A percentile compares a stretch with the other conserved stretches of the same genome.
These are phyloP conservation scores for Notarius quadriscutis DNA, from an alignment of 2,113 vertebrate genomes.

Conservation along the genomic window DNA sequence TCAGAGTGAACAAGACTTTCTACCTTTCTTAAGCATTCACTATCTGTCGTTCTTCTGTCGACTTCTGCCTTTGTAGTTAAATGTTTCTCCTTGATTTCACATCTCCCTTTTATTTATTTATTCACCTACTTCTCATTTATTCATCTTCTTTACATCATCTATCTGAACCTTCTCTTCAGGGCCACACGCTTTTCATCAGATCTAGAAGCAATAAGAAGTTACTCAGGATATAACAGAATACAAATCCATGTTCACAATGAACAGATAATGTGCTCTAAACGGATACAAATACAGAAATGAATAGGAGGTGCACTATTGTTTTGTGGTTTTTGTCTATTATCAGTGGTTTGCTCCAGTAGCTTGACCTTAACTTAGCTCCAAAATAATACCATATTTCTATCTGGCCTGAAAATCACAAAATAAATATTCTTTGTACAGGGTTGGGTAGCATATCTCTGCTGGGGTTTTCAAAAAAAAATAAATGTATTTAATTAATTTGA, in stretches of 20 bases:
- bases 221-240: background rate
- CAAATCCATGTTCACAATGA: background rate
- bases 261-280: background rate
- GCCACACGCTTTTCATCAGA: background rate
- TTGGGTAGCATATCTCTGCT: background rate
- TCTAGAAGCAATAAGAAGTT: background rate
- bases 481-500: no score
- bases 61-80: background rate
- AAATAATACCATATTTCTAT: background rate
- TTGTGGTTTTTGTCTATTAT: background rate
- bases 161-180: background rate
- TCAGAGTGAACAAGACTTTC: conserved; percentile 39
- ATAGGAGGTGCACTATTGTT: background rate
- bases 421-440: no score
- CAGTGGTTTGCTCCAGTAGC: background rate
- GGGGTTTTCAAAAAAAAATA: no score
- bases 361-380: background rate
- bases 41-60: conserved; percentile 13
- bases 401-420: background rate
- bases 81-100: conserved; percentile 10
- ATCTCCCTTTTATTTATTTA: conserved; percentile 18
- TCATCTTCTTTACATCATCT: background rate
- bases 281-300: background rate
- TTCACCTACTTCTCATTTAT: background rate
- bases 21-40: conserved; percentile 15